Percentiles rank a stretch among this genome's conserved stretches.
These are phyloP conservation scores for Cryptophagus acutangulus DNA, from an alignment of 2,888 invertebrate genomes.

Conservation along the genomic window DNA sequence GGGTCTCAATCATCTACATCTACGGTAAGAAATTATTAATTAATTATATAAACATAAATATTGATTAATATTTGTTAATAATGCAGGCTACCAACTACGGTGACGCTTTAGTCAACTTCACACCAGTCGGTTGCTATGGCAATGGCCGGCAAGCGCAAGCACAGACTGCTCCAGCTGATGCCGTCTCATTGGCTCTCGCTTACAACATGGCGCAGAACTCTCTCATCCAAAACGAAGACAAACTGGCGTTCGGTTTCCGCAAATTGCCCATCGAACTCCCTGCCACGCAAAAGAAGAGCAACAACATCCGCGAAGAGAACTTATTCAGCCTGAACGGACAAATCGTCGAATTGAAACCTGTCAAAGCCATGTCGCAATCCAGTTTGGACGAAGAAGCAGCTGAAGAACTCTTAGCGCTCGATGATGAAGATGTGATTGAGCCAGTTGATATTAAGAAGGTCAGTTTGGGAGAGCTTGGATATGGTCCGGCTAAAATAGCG, in stretches of 20 bases:
- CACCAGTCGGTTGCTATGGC: no score
- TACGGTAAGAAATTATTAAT: no score
- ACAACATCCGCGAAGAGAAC: slow-evolving; percentile 50
- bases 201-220: slow-evolving; percentile 44
- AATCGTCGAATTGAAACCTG: slow-evolving; percentile 49
- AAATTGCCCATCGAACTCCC: slow-evolving; percentile 48
- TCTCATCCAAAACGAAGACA: slow-evolving; percentile 45
- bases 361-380: slow-evolving; percentile 10
- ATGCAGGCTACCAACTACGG: no score
- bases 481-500: slow-evolving; percentile 41
- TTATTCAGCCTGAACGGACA: slow-evolving; percentile 51
- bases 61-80: no score
- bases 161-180: slow-evolving; percentile 48
- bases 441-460: slow-evolving; percentile 28
- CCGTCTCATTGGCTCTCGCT: slow-evolving; percentile 50
- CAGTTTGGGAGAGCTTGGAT: slow-evolving; percentile 49
- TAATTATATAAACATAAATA: no score
- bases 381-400: slow-evolving; percentile 37
- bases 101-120: no score
- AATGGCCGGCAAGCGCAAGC: no score
- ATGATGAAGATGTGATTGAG: slow-evolving; percentile 14
- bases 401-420: slow-evolving; percentile 35
- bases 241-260: slow-evolving; percentile 52
- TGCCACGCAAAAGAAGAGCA: slow-evolving; percentile 4
- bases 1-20: no score